Evolutionary conservation across 2,888 invertebrate genomes (phyloP), one percentile per base, ranked within the genome.

Genomic region (Chymomyza amoena): DNA sequence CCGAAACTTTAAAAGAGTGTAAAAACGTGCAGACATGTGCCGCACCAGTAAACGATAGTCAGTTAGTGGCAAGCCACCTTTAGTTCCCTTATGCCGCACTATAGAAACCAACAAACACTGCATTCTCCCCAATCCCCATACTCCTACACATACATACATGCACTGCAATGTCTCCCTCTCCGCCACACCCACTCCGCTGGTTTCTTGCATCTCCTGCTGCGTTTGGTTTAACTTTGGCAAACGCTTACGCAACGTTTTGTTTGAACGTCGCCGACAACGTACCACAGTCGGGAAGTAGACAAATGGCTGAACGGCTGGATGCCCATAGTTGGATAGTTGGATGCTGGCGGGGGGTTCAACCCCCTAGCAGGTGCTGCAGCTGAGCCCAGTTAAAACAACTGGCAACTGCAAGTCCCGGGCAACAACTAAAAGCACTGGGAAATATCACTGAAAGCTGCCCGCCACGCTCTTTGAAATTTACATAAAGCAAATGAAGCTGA

Each of bases 401-500:
- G 59, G 45, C 66, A 61, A 70, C 69, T 79, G 82, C 73, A 76
- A 79, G 76, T 79, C 77, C 68, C 78, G 67, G 6, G 60, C 18
- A 57, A 57, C 25, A 15, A 36, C 60, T 36, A 72, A 78, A 73
- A 78, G 76, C 80, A 69, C 78, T 78, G 76, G 71, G 61, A 82
- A 74, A 84, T 76, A 77, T 72, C 70, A 73, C 72, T 70, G 75
- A 75, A 66, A 75, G 66, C 75, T 67, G 72, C 54, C 59, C 28
- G 15, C 52, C 16, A 18, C 52, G 57, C 20, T 25, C 25, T 20
- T 18, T 68, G 63, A 69, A 81, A 83, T 83, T 86, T 83, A 81
- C 86, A 83, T 83, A 86, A 74, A 77, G 81, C 78, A 83, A 83
- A 84, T 83, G 81, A 84, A 83, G 73, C 81, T 72, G 78, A 81